Evolutionary conservation across 2,888 invertebrate genomes (phyloP).

Genomic region (Patella caerulea): DNA sequence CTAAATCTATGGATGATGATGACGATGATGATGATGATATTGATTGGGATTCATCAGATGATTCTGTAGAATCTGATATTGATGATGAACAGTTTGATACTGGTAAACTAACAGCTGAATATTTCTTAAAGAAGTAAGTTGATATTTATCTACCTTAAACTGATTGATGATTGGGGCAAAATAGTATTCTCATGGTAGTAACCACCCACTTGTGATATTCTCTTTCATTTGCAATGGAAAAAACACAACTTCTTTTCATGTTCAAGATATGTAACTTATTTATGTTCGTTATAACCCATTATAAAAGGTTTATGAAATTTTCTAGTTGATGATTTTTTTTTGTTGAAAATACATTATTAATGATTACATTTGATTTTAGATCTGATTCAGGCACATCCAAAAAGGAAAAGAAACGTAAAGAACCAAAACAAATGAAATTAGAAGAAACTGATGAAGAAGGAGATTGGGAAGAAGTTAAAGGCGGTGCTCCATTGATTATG

Average conservation of each 20-base stretch:
- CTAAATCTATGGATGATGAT: neutral
- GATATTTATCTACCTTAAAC: no score
- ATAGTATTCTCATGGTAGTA: no score
- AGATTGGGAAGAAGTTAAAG: constrained; percentile 92
- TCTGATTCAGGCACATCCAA: constrained; percentile 25
- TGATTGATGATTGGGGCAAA: no score
- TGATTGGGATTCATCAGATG: constrained; percentile 32
- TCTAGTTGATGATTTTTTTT: no score
- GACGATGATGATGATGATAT: constrained; percentile 32
- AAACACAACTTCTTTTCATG: no score
- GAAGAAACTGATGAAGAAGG: constrained; percentile 71
- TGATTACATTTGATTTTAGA: neutral
- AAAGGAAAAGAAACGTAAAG: constrained; percentile 50
- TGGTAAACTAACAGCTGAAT: constrained; percentile 76
- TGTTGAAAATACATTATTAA: no score
- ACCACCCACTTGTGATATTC: no score
- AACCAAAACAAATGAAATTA: constrained; percentile 37
- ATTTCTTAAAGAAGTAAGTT: constrained; percentile 81
- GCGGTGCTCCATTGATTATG: constrained; percentile 83
- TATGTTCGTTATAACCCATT: no score
- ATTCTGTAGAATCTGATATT: constrained; percentile 37
- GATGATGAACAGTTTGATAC: constrained; percentile 41
- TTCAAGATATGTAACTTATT: no score
- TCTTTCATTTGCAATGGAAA: no score
- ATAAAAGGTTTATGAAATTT: no score